phyloP scores from a whole-genome alignment of 2,888 invertebrate species.

The Coronaproctus castanopsis region DNA sequence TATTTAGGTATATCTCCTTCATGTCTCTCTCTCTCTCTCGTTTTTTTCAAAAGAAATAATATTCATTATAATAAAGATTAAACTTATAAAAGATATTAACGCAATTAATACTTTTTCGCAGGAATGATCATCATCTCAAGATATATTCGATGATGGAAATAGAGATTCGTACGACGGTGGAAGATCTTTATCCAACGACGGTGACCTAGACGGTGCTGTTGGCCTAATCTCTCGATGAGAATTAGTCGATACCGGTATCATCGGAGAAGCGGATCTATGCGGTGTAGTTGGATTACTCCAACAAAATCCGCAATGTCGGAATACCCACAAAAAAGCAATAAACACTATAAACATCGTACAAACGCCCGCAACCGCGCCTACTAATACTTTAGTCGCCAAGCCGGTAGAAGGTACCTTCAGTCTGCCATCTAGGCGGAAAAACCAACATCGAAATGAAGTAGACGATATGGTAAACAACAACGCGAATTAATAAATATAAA shows the following conservation, averaged over 20 bases:
- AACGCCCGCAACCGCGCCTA: conserved; percentile 16
- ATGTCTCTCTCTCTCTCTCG: too few relatives aligned
- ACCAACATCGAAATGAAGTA: too few relatives aligned
- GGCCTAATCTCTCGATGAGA: conserved; percentile 24
- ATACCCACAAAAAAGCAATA: conserved; percentile 16
- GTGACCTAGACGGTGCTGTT: conserved; percentile 25
- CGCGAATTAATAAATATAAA: background rate
- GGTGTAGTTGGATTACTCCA: conserved; percentile 22
- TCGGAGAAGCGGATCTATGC: conserved; percentile 19
- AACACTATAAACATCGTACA: conserved; percentile 17
- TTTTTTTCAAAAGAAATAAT: too few relatives aligned
- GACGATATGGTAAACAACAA: too few relatives aligned
- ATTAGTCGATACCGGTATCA: conserved; percentile 21
- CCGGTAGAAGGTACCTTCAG: conserved; percentile 10
- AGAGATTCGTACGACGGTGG: conserved; percentile 36
- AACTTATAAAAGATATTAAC: too few relatives aligned
- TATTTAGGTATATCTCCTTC: too few relatives aligned
- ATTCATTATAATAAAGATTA: too few relatives aligned
- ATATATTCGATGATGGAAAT: conserved; percentile 27
- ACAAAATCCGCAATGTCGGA: conserved; percentile 22
- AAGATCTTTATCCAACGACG: conserved; percentile 32
- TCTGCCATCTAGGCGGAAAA: conserved; percentile 1
- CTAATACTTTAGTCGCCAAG: conserved; percentile 15
- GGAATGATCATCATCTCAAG: too few relatives aligned
- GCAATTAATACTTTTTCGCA: too few relatives aligned